These are phyloP conservation scores for Myotis vivesi DNA, from an alignment of 2,797 vertebrate species.

Conservation along the genomic window DNA sequence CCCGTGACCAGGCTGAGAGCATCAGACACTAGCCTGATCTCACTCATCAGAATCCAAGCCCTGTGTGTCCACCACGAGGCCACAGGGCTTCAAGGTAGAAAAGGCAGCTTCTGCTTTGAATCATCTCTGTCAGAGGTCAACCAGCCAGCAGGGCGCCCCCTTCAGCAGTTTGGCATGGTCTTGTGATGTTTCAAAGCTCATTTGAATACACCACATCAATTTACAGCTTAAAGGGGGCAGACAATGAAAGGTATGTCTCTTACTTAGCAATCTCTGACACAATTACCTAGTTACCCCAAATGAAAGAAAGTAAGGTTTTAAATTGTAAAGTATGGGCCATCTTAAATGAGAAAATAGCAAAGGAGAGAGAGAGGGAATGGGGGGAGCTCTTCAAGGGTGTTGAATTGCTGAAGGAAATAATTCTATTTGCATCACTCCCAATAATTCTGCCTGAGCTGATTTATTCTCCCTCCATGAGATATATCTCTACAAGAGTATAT, in stretches of 20 bases:
- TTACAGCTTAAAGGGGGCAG: neutral
- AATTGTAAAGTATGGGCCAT: neutral
- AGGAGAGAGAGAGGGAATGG: neutral
- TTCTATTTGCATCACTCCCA: conserved; percentile 3
- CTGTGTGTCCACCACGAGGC: fast-evolving
- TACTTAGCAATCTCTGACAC: neutral
- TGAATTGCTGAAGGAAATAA: conserved; percentile 2
- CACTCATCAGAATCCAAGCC: neutral
- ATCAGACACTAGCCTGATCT: neutral
- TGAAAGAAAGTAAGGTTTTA: conserved; percentile 56
- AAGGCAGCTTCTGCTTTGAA: fast-evolving
- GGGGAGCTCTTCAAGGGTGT: neutral
- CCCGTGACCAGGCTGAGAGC: fast-evolving
- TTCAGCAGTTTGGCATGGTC: neutral
- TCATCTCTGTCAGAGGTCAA: neutral
- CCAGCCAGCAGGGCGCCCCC: neutral
- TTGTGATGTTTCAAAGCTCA: neutral
- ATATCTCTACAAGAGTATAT: conserved; percentile 63
- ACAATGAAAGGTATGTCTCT: neutral
- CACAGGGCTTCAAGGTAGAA: neutral
- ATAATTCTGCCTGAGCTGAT: conserved; percentile 54
- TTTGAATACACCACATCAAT: neutral
- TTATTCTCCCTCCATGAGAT: conserved; percentile 51
- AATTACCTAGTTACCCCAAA: conserved; percentile 29
- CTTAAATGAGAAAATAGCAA: neutral